Evolutionary conservation across 2,888 invertebrate species (phyloP), one percentile per base, ranked within the genome.

Genomic region (Apamea anceps): DNA sequence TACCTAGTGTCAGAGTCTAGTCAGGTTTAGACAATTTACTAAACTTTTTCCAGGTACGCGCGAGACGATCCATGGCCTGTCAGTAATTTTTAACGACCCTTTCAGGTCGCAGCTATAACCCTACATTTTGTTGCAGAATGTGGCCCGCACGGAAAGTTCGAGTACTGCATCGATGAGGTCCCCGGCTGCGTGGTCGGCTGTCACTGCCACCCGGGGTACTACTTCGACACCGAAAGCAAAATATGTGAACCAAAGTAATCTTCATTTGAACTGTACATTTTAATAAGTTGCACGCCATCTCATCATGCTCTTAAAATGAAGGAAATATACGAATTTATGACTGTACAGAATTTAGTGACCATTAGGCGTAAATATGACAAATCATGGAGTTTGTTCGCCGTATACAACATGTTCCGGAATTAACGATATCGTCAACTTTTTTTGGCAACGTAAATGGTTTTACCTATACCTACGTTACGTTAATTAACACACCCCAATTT

Each of bases 131-230:
- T 89, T 91, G 12, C 90, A 96, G 96, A 96, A 90, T 96, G 96
- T 89, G 96, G 96, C 7, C 88, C 91, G 15, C 95, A 96, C 84
- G 96, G 96, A 13, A 93, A 93, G 84, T 96, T 96, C 81, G 96
- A 96, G 89, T 96, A 96, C 84, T 96, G 96, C 87, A 93, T 96
- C 73, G 95, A 96, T 73, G 95, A 92, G 60, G 90, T 94, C 72
- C 94, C 95, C 3, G 96, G 95, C n/a, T 96, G 96, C 88, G 93
- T 96, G n/a, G 86, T 96, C 45, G 96, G 96, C 48, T 96, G 96
- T 84, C 96, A 96, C 85, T 96, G 96, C 80, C 95, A 96, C 75
- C 96, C 96, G 0, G 96, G 96, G 76, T 96, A 94, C 85, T 96
- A 95, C 86, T 96, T 96, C 79, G 96, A 96, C 72, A 96, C 96